Base-by-base conservation (phyloP, 2,888 invertebrate species). In the Argyresthia albistria region DNA sequence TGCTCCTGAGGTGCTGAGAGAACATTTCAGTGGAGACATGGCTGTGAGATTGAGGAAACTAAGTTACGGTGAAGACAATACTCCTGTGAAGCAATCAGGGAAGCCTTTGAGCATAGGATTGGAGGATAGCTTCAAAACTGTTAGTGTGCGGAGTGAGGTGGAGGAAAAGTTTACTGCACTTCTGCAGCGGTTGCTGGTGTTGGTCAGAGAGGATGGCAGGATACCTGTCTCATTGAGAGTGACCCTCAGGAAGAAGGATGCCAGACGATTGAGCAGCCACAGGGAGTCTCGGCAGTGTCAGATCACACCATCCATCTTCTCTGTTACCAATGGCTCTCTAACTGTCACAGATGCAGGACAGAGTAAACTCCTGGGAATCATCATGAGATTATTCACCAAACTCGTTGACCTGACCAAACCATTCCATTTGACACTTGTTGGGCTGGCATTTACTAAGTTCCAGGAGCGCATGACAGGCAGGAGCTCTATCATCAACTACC, bases 391-490 rank as follows among this genome's bases (percentile, higher is more conserved):
- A 60, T 94, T 94, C 67, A 91, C 92, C 69, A 91, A 93, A 67
- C 89, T 92, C 56, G 91, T 94, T 54, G 91, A 93, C 67, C 86
- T 92, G 59, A 88, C 89, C 35, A 91, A 92, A 78, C 92, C 93
- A 57, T 95, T 93, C 80, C 94, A 94, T 76, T 91, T 95, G 63
- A 95, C 94, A 0, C 78, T 95, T 52, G 86, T 95, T 55, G 95
- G 95, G n/a, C 80, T 95, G 65, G 93, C 94, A 15, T 95, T 95
- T 70, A 93, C 93, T 1, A 95, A 95, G 73, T 95, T 95, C 67
- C 91, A 92, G 62, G 94, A 93, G 61, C 88, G 91, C 55, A 91
- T 90, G 70, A 90, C 89, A 3, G 92, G 93, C 1, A 89, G 90
- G 58, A 90, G 92, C 63, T 93, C 93, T 11, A 92, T 95, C 61